These are phyloP conservation scores for Ivindomyrus marchei DNA, from an alignment of 2,113 vertebrate genomes.

Conservation along the genomic window DNA sequence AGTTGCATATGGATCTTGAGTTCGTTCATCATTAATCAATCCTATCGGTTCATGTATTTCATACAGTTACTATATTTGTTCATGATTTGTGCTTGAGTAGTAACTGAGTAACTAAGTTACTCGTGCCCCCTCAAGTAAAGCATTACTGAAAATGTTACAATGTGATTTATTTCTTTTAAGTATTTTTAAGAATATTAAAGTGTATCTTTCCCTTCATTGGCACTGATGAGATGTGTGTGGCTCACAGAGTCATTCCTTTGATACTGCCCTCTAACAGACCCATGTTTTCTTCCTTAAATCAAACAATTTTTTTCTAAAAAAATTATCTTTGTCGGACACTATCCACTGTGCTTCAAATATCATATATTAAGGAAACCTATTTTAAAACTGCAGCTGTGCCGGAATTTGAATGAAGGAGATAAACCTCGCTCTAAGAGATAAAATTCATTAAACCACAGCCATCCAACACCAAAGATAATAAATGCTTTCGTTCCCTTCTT, in stretches of 20 bases:
- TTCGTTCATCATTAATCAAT: not conserved
- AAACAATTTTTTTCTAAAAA: conserved; percentile 48
- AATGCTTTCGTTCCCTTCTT: conserved; percentile 33
- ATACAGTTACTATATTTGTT: not conserved
- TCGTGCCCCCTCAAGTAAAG: not conserved
- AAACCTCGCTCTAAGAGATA: conserved; percentile 51
- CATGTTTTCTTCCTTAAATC: not conserved
- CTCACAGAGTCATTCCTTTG: conserved; percentile 41
- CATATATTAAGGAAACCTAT: conserved; percentile 54
- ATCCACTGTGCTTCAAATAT: conserved; percentile 48
- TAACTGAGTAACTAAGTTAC: not conserved
- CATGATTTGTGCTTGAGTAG: not conserved
- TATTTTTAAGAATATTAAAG: conserved; percentile 6
- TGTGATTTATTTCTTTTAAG: not conserved
- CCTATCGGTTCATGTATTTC: not conserved
- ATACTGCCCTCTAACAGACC: conserved; percentile 16
- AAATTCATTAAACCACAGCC: conserved; percentile 50
- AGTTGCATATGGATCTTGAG: not conserved
- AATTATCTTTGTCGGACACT: conserved; percentile 46
- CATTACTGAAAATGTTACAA: not conserved
- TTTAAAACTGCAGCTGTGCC: conserved; percentile 45
- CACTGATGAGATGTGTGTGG: not conserved
- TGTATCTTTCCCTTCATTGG: not conserved
- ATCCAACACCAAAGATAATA: conserved; percentile 32
- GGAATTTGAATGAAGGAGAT: conserved; percentile 53